These are phyloP conservation scores for Drosophila nr. perissopoda DNA, from an alignment of 2,888 invertebrate genomes.

Conservation along the genomic window DNA sequence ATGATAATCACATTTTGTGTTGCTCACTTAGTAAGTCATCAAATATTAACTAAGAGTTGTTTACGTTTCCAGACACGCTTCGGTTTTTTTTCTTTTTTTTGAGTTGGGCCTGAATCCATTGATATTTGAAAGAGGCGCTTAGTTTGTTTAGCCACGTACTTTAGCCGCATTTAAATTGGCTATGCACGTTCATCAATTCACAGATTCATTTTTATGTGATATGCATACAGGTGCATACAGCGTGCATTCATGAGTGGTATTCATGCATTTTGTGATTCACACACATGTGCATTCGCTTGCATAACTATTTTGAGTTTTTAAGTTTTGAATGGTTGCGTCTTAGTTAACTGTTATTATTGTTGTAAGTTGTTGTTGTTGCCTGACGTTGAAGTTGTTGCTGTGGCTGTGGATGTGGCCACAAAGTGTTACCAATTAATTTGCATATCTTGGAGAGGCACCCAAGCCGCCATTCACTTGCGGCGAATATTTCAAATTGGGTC, in stretches of 20 bases:
- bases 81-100: neutral
- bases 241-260: slow-evolving; percentile 44
- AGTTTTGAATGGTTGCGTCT: slow-evolving; percentile 54
- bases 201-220: slow-evolving; percentile 43
- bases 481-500: slow-evolving; percentile 59
- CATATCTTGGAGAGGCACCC: slow-evolving; percentile 62
- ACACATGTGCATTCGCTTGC: slow-evolving; percentile 51
- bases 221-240: slow-evolving; percentile 26
- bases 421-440: slow-evolving; percentile 80
- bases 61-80: slow-evolving; percentile 39
- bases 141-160: slow-evolving; percentile 31
- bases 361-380: slow-evolving; percentile 26
- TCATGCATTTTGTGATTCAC: slow-evolving; percentile 50
- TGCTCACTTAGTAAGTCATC: slow-evolving; percentile 41
- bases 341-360: slow-evolving; percentile 47
- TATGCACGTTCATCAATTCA: slow-evolving; percentile 70
- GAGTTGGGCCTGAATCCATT: slow-evolving; percentile 20
- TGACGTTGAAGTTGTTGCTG: slow-evolving; percentile 26
- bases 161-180: slow-evolving; percentile 59
- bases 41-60: slow-evolving; percentile 14
- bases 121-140: slow-evolving; percentile 28
- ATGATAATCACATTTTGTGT: slow-evolving; percentile 19
- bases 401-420: slow-evolving; percentile 35
- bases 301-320: slow-evolving; percentile 54
- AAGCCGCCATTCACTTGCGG: slow-evolving; percentile 67